Evolutionary conservation across 1,140 invertebrate genomes (phyloP).

Genomic region (Drosophila subpulchrella): DNA sequence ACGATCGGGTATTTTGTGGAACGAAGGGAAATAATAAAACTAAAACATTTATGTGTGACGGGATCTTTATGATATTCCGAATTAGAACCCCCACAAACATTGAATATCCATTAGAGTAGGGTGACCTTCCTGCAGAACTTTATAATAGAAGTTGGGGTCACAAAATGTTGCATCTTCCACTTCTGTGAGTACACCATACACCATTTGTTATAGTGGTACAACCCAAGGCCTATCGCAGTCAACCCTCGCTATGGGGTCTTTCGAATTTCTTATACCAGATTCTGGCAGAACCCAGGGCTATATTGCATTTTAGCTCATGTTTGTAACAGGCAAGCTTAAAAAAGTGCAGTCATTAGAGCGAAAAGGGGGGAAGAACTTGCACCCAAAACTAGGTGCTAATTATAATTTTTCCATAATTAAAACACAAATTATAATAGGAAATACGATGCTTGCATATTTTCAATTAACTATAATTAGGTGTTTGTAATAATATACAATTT

Average conservation of each 20-base stretch:
- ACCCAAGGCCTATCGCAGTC: not conserved
- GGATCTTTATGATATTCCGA: not conserved
- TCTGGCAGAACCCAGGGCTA: not conserved
- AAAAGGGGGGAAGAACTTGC: not conserved
- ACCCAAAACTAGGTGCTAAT: conserved; percentile 6
- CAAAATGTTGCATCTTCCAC: too few relatives aligned
- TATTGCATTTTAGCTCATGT: not conserved
- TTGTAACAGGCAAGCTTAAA: not conserved
- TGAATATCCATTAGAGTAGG: too few relatives aligned
- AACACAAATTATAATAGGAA: not conserved
- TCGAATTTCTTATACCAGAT: not conserved
- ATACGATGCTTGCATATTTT: not conserved
- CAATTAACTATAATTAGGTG: conserved; percentile 6
- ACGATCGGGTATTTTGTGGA: not conserved
- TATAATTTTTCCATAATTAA: not conserved
- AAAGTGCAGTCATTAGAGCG: not conserved
- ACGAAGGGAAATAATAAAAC: not conserved
- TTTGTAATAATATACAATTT: not conserved
- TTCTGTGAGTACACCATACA: too few relatives aligned
- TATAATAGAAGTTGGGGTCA: too few relatives aligned
- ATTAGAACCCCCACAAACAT: too few relatives aligned
- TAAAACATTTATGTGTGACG: too few relatives aligned
- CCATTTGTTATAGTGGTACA: too few relatives aligned
- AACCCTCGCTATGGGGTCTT: too few relatives aligned
- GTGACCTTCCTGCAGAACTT: too few relatives aligned